phyloP scores from a whole-genome alignment of 2,888 invertebrate genomes.

The Agrilus cyanescens region DNA sequence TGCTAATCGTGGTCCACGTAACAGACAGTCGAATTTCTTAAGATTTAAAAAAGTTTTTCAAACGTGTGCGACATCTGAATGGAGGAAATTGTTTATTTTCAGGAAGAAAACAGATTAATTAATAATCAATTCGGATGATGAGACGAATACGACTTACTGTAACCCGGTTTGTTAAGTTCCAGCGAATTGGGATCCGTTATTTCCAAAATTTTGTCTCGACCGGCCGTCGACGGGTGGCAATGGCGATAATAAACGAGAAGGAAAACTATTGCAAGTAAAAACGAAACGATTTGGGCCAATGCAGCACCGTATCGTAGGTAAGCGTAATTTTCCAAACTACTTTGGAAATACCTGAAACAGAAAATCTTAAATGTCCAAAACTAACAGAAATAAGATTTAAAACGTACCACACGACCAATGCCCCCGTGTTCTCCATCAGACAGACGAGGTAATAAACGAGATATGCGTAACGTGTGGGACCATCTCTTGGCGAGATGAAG shows the following conservation, averaged over 20 bases:
- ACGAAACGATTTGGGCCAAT: constrained; percentile 31
- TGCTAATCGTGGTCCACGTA: too few relatives aligned
- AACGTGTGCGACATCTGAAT: too few relatives aligned
- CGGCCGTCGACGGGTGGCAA: constrained; percentile 33
- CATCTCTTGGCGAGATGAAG: constrained; percentile 47
- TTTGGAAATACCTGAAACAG: constrained; percentile 33
- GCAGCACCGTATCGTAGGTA: constrained; percentile 35
- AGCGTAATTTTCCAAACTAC: constrained; percentile 32
- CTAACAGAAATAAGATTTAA: too few relatives aligned
- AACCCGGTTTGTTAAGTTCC: constrained; percentile 30
- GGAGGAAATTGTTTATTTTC: too few relatives aligned
- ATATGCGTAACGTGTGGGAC: constrained; percentile 43
- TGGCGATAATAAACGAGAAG: constrained; percentile 35
- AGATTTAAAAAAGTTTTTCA: too few relatives aligned
- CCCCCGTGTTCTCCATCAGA: constrained; percentile 39
- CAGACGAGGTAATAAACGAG: constrained; percentile 37
- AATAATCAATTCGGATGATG: constrained; percentile 2
- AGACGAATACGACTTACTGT: constrained; percentile 30
- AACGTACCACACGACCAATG: constrained; percentile 37
- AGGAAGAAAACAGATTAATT: too few relatives aligned
- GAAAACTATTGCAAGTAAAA: constrained; percentile 32
- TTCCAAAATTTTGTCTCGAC: constrained; percentile 25
- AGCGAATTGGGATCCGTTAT: constrained; percentile 23
- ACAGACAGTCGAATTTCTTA: too few relatives aligned
- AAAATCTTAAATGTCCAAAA: constrained; percentile 2